Evolutionary conservation across 2,113 vertebrate species (phyloP), one percentile per base, ranked within the genome.

Genomic region (Crypturellus undulatus): DNA sequence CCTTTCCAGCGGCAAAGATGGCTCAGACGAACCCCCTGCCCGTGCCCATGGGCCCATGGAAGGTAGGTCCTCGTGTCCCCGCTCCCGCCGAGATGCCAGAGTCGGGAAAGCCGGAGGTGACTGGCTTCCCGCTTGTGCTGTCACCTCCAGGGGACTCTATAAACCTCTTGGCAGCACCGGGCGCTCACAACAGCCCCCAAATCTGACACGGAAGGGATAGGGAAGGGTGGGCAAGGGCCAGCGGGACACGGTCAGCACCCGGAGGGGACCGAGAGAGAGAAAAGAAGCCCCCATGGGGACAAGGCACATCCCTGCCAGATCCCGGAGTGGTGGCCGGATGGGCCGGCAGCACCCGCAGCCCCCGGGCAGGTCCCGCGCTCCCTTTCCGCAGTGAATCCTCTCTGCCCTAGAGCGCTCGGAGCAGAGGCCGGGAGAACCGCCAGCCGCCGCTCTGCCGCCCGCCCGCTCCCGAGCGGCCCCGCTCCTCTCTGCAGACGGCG

Each of bases 1-100:
- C 96, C 25, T 64, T 96, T 95, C 95, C 96, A 84, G 94, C 96
- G 91, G 94, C 94, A 90, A 99, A 97, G 97, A 99, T 99, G 99
- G 98, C 99, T 98, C 98, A 98, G 97, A 99, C 98, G 94, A 99
- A 98, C 93, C 98, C 99, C 84, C 98, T 97, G 95, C 98, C 98
- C 71, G 98, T 97, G 90, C 98, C 98, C 89, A 79, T 97, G 97
- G 99, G 98, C 96, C 98, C 99, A 47, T 99, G 99, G 98, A 99
- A 99, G 98, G 99, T 99, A 98, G 26, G 97, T 88, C 65, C 47
- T 86, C 1, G 0, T 63, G 34, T 1, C 10, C 25, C 19, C 10
- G 28, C 70, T 84, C 0, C 54, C 68, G 16, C 12, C 15, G 18
- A 4, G 28, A 30, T 13, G 32, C 3, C 9, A 11, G 43, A 6